These are phyloP conservation scores for Rambutsinella grinnellia DNA, from an alignment of 2,888 invertebrate species.

Conservation along the genomic window DNA sequence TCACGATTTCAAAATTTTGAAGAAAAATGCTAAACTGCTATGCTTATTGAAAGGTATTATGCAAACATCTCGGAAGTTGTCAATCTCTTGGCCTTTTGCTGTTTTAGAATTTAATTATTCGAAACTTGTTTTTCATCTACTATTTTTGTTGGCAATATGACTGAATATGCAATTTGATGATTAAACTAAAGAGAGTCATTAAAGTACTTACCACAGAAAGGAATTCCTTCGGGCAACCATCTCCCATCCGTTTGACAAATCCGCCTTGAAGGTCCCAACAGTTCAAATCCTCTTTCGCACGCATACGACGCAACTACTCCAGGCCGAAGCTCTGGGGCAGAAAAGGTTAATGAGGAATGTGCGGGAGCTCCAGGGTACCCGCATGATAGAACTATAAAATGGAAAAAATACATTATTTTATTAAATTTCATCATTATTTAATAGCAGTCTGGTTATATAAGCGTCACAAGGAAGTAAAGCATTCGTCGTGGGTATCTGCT, in stretches of 20 bases:
- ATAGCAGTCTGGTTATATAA: too few species aligned
- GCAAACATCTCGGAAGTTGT: neutral
- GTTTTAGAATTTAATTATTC: neutral
- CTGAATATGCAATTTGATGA: neutral
- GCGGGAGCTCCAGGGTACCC: conserved; percentile 93
- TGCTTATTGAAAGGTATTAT: too few species aligned
- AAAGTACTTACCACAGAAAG: conserved; percentile 96
- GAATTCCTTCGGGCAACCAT: conserved; percentile 92
- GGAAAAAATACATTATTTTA: neutral
- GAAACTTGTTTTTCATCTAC: neutral
- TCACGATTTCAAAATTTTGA: too few species aligned
- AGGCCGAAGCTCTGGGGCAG: conserved; percentile 74
- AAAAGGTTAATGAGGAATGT: conserved; percentile 85
- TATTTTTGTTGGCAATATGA: neutral
- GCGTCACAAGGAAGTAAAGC: too few species aligned
- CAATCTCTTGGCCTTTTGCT: neutral
- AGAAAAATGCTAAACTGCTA: too few species aligned
- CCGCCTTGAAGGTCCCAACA: conserved; percentile 87
- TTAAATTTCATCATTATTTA: too few species aligned
- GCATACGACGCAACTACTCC: conserved; percentile 85
- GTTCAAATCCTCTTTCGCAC: conserved; percentile 89
- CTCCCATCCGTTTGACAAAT: conserved; percentile 80
- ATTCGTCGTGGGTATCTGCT: too few species aligned
- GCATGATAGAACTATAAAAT: conserved; percentile 71
- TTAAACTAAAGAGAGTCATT: too few species aligned